Conservation (phyloP, 2,797 vertebrate genomes). For the Peromyscus aztecus region DNA sequence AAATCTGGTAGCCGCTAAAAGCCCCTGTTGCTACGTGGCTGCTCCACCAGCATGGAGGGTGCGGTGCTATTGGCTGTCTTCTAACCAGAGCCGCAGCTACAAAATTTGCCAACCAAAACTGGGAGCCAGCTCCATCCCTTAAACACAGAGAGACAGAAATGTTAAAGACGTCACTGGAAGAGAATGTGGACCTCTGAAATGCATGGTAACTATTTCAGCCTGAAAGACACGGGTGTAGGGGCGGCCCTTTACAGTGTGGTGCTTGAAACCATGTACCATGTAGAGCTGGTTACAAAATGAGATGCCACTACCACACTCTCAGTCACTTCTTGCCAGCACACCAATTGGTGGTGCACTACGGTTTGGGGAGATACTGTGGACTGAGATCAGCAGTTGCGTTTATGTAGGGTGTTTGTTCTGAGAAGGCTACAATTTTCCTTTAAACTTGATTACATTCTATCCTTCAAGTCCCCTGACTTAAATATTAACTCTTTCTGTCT, state of each 20-base stretch:
- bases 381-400: slow-evolving; percentile 33
- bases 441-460: slow-evolving; percentile 36
- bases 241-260: background rate
- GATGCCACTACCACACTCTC: background rate
- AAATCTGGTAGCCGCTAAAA: slow-evolving; percentile 73
- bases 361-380: slow-evolving; percentile 13
- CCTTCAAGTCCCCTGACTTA: background rate
- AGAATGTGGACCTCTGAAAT: background rate
- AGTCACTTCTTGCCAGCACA: background rate
- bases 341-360: background rate
- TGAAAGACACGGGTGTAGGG: background rate
- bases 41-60: background rate
- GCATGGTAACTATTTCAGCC: background rate
- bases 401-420: slow-evolving; percentile 44
- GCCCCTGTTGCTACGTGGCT: background rate
- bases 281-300: background rate
- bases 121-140: background rate
- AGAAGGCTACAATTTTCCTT: slow-evolving; percentile 62
- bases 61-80: background rate
- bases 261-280: background rate
- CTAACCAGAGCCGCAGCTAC: background rate
- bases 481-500: slow-evolving; percentile 49
- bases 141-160: background rate
- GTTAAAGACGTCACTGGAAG: background rate
- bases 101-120: slow-evolving; percentile 39